These are phyloP conservation scores for Butastur rufipennis DNA, from an alignment of 2,113 vertebrate species.

Conservation along the genomic window DNA sequence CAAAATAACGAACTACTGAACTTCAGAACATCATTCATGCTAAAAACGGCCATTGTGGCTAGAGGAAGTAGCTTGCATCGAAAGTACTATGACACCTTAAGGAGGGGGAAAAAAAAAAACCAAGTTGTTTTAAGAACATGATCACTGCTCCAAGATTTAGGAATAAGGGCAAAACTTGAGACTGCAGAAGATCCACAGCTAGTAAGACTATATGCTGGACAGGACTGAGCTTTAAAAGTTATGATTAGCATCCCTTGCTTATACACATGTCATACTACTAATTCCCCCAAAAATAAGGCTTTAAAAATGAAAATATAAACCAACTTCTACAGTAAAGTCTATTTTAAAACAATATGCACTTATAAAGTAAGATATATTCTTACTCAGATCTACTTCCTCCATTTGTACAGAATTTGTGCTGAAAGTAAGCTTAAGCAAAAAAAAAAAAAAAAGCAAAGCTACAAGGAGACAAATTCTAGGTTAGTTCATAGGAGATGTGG, in stretches of 20 bases:
- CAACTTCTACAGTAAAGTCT: background rate
- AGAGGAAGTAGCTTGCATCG: background rate
- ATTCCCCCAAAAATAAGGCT: background rate
- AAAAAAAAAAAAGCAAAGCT: background rate
- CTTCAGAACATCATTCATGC: background rate
- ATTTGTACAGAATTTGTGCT: background rate
- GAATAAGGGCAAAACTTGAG: background rate
- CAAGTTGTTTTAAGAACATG: background rate
- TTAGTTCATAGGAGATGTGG: background rate
- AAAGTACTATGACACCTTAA: background rate
- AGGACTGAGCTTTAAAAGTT: background rate
- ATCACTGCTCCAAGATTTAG: background rate
- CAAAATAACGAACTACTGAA: background rate
- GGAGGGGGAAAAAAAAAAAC: accelerated
- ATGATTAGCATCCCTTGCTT: background rate
- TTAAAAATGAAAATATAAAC: background rate
- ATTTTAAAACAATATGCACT: background rate
- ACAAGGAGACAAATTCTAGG: background rate
- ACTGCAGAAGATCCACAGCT: background rate
- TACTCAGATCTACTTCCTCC: background rate
- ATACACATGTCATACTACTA: no score
- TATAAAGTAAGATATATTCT: background rate
- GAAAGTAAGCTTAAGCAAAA: background rate
- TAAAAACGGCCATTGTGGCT: background rate
- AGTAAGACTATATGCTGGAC: background rate